These are phyloP conservation scores for Stramonita haemastoma DNA, from an alignment of 2,888 invertebrate genomes.

Conservation along the genomic window DNA sequence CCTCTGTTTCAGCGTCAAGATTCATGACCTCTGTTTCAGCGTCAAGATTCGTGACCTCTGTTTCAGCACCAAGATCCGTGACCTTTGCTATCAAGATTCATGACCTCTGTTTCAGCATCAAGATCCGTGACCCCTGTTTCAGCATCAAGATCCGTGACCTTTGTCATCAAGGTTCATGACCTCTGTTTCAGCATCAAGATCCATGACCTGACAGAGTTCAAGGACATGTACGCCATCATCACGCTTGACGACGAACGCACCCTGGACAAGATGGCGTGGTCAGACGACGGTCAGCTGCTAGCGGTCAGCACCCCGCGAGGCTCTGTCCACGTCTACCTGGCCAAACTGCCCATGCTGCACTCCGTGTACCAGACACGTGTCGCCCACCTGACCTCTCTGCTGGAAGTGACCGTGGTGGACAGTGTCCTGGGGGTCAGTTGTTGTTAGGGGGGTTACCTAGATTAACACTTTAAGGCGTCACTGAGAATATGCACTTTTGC, in stretches of 20 bases:
- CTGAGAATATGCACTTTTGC: too few species aligned
- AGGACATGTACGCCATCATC: slow-evolving; percentile 88
- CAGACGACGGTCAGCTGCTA: slow-evolving; percentile 92
- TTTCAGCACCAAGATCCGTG: not conserved
- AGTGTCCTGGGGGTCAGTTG: slow-evolving; percentile 67
- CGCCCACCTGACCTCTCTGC: slow-evolving; percentile 91
- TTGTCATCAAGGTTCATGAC: not conserved
- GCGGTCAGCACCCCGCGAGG: slow-evolving; percentile 86
- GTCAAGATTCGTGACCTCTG: not conserved
- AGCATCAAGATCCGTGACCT: not conserved
- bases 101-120: not conserved
- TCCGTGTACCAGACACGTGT: slow-evolving; percentile 88
- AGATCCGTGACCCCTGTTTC: not conserved
- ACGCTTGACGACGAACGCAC: slow-evolving; percentile 86
- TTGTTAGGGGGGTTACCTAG: not conserved
- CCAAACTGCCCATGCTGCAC: slow-evolving; percentile 89
- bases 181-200: not conserved
- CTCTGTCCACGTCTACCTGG: slow-evolving; percentile 90
- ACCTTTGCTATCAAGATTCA: not conserved
- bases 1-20: slow-evolving; percentile 86
- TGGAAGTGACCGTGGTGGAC: slow-evolving; percentile 84
- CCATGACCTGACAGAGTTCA: slow-evolving; percentile 84
- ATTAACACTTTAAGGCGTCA: too few species aligned
- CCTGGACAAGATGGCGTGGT: slow-evolving; percentile 88
- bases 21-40: slow-evolving; percentile 81